Percentiles rank a stretch among this genome's conserved stretches.
Conservation (phyloP, 2,797 vertebrate genomes). For the Peromyscus attwateri region DNA sequence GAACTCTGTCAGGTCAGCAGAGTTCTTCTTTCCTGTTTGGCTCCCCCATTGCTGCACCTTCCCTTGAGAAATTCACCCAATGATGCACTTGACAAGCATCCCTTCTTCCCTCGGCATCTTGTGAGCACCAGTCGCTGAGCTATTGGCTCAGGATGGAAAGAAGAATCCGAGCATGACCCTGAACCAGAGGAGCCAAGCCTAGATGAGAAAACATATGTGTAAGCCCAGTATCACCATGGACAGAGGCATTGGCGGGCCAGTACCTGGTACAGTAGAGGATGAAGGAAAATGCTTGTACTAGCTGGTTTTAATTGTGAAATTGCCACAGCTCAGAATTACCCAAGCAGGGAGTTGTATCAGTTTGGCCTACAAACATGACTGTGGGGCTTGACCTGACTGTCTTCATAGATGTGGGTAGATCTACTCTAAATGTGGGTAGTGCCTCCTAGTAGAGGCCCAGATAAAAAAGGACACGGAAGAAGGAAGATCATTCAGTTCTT, state of each 20-base stretch:
- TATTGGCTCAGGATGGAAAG: neutral
- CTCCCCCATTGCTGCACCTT: fast-evolving
- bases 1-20: neutral
- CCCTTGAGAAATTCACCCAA: too few species aligned
- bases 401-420: neutral
- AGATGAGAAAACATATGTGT: neutral
- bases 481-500: neutral
- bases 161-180: neutral
- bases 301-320: neutral
- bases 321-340: neutral
- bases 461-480: neutral
- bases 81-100: neutral
- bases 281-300: neutral
- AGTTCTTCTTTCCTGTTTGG: neutral
- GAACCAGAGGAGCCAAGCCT: neutral
- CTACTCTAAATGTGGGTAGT: too few species aligned
- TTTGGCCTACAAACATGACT: neutral
- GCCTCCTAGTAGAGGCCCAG: too few species aligned
- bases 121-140: neutral
- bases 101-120: neutral
- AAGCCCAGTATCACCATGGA: neutral
- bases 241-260: fast-evolving
- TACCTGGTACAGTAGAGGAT: fast-evolving
- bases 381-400: neutral
- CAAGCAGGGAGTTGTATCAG: neutral